A percentile compares a stretch with the other conserved stretches of the same genome.
Conservation (phyloP, 2,113 vertebrate genomes). For the Corythornis vintsioides region DNA sequence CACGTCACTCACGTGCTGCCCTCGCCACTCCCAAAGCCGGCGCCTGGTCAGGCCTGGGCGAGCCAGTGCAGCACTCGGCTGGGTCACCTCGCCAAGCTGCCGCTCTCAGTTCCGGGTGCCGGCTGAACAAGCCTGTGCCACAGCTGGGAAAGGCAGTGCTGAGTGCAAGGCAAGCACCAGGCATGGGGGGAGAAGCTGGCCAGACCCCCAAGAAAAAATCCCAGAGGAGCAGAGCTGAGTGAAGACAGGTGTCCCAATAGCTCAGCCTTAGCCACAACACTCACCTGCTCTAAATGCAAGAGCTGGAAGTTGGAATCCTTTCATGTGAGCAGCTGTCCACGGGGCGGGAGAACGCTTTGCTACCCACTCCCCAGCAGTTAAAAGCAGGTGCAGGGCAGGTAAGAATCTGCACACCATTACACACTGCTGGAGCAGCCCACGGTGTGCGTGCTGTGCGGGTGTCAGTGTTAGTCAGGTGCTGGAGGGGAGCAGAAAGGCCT, state of each 20-base stretch:
- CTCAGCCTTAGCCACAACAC: neutral
- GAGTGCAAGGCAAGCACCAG: neutral
- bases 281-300: neutral
- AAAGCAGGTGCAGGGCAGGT: neutral
- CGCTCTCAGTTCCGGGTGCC: neutral
- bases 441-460: neutral
- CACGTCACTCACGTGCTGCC: fast-evolving
- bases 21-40: fast-evolving
- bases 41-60: neutral
- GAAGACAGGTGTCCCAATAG: neutral
- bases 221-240: neutral
- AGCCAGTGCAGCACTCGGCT: fast-evolving
- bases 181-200: fast-evolving
- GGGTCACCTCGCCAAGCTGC: neutral
- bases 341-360: neutral
- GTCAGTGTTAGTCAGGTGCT: neutral
- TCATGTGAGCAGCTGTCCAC: neutral
- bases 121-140: neutral
- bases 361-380: neutral
- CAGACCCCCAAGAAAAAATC: neutral
- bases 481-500: neutral
- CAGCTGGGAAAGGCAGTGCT: neutral
- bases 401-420: neutral
- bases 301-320: neutral
- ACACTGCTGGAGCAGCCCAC: neutral